Conservation (phyloP, 2,888 invertebrate species). For the Eupithecia pulchellata region DNA sequence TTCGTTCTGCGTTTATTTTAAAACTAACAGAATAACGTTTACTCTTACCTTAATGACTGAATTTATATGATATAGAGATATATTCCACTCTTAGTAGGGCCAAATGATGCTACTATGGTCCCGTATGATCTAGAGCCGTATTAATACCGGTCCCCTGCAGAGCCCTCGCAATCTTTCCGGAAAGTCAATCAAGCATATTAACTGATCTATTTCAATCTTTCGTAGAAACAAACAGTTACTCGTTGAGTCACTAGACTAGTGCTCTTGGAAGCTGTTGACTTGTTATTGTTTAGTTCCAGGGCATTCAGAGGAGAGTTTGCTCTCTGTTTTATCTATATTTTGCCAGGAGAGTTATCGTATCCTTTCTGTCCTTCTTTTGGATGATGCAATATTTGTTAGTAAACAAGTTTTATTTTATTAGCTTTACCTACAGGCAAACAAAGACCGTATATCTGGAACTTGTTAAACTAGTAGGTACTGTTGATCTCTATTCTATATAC, state of each 20-base stretch:
- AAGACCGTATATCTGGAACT: no score
- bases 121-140: slow-evolving; percentile 40
- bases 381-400: neutral
- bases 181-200: slow-evolving; percentile 69
- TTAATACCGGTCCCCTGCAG: slow-evolving; percentile 64
- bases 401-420: neutral
- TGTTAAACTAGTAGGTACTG: neutral
- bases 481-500: neutral
- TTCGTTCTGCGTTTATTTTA: neutral
- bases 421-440: neutral
- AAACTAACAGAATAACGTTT: neutral
- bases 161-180: slow-evolving; percentile 63
- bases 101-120: neutral
- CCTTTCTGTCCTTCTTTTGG: neutral
- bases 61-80: neutral
- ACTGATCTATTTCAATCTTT: slow-evolving; percentile 70
- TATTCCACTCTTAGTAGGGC: neutral
- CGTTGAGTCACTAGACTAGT: slow-evolving; percentile 51
- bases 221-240: slow-evolving; percentile 62
- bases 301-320: slow-evolving; percentile 24
- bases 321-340: slow-evolving; percentile 3
- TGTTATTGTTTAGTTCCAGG: slow-evolving; percentile 32
- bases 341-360: neutral
- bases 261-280: slow-evolving; percentile 31
- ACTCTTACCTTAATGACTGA: neutral